A percentile compares a stretch with the other conserved stretches of the same genome.
These are phyloP conservation scores for Parazoanthus atlanticus DNA, from an alignment of 92 coral and sea anemone genomes.

Conservation along the genomic window DNA sequence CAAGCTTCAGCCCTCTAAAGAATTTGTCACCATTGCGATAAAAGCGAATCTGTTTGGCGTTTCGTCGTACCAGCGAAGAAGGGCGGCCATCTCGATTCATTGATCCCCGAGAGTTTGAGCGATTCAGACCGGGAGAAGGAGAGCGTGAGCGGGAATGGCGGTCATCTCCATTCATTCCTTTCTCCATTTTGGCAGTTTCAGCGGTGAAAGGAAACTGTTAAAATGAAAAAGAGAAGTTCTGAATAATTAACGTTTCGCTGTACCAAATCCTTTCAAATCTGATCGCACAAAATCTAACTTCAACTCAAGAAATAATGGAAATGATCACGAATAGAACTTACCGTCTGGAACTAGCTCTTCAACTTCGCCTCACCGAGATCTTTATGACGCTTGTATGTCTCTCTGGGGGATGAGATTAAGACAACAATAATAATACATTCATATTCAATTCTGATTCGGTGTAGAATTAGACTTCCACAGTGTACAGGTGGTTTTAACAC, in stretches of 20 bases:
- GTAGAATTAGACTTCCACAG: conserved; percentile 51
- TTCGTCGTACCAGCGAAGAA: conserved; percentile 89
- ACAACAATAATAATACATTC: conserved; percentile 89
- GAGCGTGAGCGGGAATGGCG: conserved; percentile 73
- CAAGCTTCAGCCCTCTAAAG: conserved; percentile 89
- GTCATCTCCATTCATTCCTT: conserved; percentile 98
- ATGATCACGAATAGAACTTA: conserved; percentile 12
- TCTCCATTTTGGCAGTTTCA: conserved; percentile 73
- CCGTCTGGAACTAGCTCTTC: conserved; percentile 58
- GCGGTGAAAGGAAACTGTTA: conserved; percentile 41
- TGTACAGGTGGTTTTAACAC: conserved; percentile 43
- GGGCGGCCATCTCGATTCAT: conserved; percentile 81
- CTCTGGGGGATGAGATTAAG: conserved; percentile 80
- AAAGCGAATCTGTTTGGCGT: conserved; percentile 98
- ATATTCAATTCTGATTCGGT: conserved; percentile 98
- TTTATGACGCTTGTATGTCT: conserved; percentile 76
- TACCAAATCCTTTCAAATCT: conserved; percentile 37
- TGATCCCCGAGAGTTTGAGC: conserved; percentile 92
- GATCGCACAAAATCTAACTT: conserved; percentile 11
- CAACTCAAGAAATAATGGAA: background rate
- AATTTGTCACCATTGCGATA: conserved; percentile 96
- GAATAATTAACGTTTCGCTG: conserved; percentile 69
- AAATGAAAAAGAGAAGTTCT: conserved; percentile 41
- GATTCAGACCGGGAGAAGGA: conserved; percentile 80
- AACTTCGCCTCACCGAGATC: conserved; percentile 75